These are phyloP conservation scores for Apoda limacodes DNA, from an alignment of 2,888 invertebrate genomes.

Conservation along the genomic window DNA sequence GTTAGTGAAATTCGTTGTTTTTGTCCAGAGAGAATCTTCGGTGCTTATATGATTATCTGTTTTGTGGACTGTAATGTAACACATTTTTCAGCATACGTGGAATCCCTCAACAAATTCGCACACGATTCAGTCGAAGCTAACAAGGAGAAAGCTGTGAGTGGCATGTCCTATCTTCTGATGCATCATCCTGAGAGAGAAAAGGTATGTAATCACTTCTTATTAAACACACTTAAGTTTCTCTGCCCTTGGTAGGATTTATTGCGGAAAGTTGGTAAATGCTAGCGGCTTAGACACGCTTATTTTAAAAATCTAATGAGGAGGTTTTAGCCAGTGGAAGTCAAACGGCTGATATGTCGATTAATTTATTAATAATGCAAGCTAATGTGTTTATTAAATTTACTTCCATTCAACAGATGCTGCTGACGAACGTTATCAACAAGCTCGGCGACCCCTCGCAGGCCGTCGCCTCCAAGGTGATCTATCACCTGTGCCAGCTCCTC, in stretches of 20 bases:
- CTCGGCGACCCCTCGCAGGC: conserved; percentile 93
- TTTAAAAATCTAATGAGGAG: no score
- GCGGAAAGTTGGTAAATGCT: no score
- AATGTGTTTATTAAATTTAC: neutral
- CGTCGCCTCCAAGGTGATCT: conserved; percentile 89
- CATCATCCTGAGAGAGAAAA: conserved; percentile 88
- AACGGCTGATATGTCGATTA: neutral
- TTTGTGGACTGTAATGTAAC: conserved; percentile 3
- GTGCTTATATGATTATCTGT: no score
- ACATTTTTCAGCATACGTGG: conserved; percentile 71
- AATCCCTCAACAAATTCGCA: conserved; percentile 77
- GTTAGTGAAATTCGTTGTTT: no score
- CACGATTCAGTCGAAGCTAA: conserved; percentile 84
- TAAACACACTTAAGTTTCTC: no score
- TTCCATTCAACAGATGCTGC: conserved; percentile 71
- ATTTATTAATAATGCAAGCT: neutral
- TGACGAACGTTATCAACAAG: conserved; percentile 91
- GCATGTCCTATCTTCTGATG: conserved; percentile 80
- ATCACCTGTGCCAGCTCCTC: conserved; percentile 85
- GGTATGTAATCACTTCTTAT: no score
- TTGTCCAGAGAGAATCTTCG: no score
- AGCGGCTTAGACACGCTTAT: no score
- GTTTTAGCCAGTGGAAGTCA: no score
- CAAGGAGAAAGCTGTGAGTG: conserved; percentile 82
- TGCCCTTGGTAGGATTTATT: no score